These are phyloP conservation scores for Drosophila pseudoananassae DNA, from an alignment of 1,140 invertebrate genomes.

Conservation along the genomic window DNA sequence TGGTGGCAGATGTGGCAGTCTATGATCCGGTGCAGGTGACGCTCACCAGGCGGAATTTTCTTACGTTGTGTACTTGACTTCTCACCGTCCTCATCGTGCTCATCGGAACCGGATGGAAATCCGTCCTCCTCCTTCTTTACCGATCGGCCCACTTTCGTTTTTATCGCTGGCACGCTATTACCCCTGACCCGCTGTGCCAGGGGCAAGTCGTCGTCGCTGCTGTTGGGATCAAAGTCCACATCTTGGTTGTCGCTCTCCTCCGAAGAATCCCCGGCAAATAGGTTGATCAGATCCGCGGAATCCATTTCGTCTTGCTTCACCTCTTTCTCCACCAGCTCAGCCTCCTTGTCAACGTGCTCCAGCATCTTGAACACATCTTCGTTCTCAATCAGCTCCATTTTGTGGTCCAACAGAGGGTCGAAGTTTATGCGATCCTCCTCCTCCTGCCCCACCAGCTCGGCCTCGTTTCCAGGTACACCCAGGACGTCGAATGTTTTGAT, in stretches of 20 bases:
- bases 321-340: conserved; percentile 58
- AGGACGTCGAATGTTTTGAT: conserved; percentile 59
- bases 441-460: conserved; percentile 45
- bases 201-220: conserved; percentile 68
- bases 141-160: conserved; percentile 10
- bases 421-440: conserved; percentile 78
- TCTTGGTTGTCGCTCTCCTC: conserved; percentile 43
- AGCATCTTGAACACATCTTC: conserved; percentile 82
- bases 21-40: conserved; percentile 70
- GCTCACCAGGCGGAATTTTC: conserved; percentile 56
- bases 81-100: conserved; percentile 32
- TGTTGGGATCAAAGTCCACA: conserved; percentile 57
- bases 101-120: conserved; percentile 9
- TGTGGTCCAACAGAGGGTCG: conserved; percentile 77
- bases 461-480: conserved; percentile 47
- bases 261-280: conserved; percentile 40
- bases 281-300: conserved; percentile 28
- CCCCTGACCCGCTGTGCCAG: conserved; percentile 60
- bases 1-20: conserved; percentile 81
- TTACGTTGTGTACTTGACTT: conserved; percentile 54
- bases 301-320: conserved; percentile 40
- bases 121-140: conserved; percentile 21
- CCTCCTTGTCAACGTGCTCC: conserved; percentile 77
- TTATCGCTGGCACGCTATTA: background rate
- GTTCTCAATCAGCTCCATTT: conserved; percentile 79